phyloP scores from a whole-genome alignment of 1,140 invertebrate genomes.

The Drosophila sproati region DNA sequence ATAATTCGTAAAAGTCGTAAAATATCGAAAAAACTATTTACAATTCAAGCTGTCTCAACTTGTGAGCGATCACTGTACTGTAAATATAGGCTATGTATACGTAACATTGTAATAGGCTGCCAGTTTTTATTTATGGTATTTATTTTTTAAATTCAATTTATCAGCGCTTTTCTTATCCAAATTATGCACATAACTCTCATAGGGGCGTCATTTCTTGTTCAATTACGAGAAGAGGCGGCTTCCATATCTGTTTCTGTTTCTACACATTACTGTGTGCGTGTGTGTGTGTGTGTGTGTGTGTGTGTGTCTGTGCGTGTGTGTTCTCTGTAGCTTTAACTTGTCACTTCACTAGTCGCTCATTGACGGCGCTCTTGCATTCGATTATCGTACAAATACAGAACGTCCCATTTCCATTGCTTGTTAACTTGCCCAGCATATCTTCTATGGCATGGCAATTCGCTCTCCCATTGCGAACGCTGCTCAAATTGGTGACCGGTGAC shows the following conservation, averaged over 20 bases:
- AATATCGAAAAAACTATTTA: too few species aligned
- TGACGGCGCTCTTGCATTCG: slow-evolving; percentile 27
- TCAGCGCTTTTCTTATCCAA: slow-evolving; percentile 59
- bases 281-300: slow-evolving; percentile 6
- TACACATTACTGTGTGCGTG: background rate
- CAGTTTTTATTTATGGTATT: background rate
- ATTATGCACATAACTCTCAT: slow-evolving; percentile 37
- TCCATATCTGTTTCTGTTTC: slow-evolving; percentile 8
- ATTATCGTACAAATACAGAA: slow-evolving; percentile 61
- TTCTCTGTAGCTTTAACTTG: slow-evolving; percentile 39
- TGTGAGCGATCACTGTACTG: background rate
- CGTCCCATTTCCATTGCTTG: slow-evolving; percentile 58
- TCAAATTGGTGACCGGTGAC: slow-evolving; percentile 71
- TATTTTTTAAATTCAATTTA: slow-evolving; percentile 65
- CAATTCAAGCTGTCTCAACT: background rate
- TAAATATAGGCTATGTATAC: background rate
- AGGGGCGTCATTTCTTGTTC: slow-evolving; percentile 77
- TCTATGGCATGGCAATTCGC: slow-evolving; percentile 33
- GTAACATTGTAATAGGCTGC: slow-evolving; percentile 4
- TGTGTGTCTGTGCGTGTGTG: slow-evolving; percentile 32
- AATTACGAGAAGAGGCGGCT: slow-evolving; percentile 67
- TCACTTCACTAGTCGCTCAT: slow-evolving; percentile 37
- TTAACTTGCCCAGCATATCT: slow-evolving; percentile 66
- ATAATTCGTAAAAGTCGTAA: background rate
- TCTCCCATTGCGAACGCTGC: slow-evolving; percentile 11